These are phyloP conservation scores for Melieria omissa DNA, from an alignment of 2,888 invertebrate species.

Conservation along the genomic window DNA sequence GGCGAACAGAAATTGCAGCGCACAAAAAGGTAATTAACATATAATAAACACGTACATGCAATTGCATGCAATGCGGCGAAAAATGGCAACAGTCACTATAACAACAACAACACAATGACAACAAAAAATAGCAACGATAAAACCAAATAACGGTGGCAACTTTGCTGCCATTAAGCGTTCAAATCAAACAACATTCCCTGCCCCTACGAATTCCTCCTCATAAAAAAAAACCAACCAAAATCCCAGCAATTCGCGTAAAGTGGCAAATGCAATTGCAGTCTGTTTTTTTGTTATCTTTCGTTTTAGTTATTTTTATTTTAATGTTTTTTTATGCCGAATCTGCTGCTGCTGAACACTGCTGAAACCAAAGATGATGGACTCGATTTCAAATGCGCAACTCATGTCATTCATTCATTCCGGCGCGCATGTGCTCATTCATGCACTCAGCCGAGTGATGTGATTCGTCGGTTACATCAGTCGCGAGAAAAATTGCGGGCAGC, in stretches of 20 bases:
- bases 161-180: neutral
- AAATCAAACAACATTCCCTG: neutral
- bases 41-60: conserved; percentile 45
- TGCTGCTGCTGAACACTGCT: conserved; percentile 6
- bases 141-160: neutral
- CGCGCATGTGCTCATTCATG: conserved; percentile 5
- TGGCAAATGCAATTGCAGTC: neutral
- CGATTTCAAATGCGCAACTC: conserved; percentile 47
- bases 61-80: neutral
- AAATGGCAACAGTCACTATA: neutral
- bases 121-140: conserved; percentile 1
- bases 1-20: neutral
- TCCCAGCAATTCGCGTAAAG: neutral
- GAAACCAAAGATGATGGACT: conserved; percentile 47
- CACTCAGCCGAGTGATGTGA: neutral
- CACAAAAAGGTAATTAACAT: conserved; percentile 44
- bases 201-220: neutral
- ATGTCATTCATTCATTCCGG: conserved; percentile 39
- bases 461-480: conserved; percentile 43
- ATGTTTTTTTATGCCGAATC: no score
- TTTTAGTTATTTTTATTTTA: no score
- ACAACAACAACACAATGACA: neutral
- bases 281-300: neutral
- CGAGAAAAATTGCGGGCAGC: no score
- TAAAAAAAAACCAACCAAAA: neutral